Conservation (phyloP, 2,797 vertebrate genomes). For the Megalops cyprinoides region DNA sequence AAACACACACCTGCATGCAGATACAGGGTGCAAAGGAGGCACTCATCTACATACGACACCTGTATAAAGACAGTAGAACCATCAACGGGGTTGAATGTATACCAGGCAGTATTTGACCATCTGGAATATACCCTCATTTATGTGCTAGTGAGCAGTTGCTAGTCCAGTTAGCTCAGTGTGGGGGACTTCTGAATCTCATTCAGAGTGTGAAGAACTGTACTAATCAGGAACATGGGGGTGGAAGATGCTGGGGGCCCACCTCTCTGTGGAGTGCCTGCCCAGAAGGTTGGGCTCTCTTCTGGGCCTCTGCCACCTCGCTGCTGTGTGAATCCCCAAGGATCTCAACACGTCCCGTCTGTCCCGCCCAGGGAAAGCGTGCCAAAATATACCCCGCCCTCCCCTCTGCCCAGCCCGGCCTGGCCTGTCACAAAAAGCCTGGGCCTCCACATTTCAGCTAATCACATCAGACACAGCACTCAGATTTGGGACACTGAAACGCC, state of each 20-base stretch:
- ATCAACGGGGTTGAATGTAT: not conserved
- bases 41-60: not conserved
- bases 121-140: not conserved
- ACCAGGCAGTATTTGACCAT: not conserved
- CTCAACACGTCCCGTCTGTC: not conserved
- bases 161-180: not conserved
- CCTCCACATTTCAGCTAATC: constrained; percentile 61
- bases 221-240: not conserved
- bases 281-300: not conserved
- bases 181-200: not conserved
- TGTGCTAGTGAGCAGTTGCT: not conserved
- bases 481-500: constrained; percentile 64
- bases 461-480: constrained; percentile 69
- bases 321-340: constrained; percentile 18
- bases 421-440: constrained; percentile 48
- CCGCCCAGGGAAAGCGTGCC: not conserved
- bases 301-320: constrained; percentile 14
- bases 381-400: not conserved
- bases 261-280: not conserved
- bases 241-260: not conserved
- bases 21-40: not conserved
- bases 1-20: too few relatives aligned
- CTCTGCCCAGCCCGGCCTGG: not conserved
- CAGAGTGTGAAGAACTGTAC: not conserved
- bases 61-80: not conserved